These are phyloP conservation scores for Mastomys coucha DNA, from an alignment of 2,113 vertebrate genomes.

Conservation along the genomic window DNA sequence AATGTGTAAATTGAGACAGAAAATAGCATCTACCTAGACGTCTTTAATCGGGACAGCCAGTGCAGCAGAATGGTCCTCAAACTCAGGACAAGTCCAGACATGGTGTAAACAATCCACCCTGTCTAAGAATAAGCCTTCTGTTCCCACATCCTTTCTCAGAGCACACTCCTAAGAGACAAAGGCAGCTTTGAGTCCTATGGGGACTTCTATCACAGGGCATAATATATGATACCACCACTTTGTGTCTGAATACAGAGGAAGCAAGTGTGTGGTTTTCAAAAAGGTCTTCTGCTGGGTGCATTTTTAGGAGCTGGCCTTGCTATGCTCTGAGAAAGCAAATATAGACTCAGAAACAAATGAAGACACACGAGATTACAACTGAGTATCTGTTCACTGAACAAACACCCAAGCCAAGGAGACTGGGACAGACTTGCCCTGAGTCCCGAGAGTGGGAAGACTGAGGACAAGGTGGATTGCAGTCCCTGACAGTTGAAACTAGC, in stretches of 20 bases:
- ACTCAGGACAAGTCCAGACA: constrained; percentile 63
- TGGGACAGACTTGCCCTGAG: background rate
- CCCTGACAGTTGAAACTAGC: background rate
- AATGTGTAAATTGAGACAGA: background rate
- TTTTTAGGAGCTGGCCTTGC: constrained; percentile 58
- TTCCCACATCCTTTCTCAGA: constrained; percentile 42
- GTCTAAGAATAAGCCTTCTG: constrained; percentile 25
- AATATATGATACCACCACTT: constrained; percentile 11
- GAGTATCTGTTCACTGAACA: constrained; percentile 40
- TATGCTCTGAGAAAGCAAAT: background rate
- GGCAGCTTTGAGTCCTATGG: constrained; percentile 48
- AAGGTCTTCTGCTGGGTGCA: constrained; percentile 19
- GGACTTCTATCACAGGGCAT: constrained; percentile 24
- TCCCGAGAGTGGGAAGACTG: background rate
- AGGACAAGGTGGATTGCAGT: background rate
- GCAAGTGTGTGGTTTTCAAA: constrained; percentile 17
- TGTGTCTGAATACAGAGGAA: constrained; percentile 63
- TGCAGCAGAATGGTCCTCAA: background rate
- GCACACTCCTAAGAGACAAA: constrained; percentile 46
- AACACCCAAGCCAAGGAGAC: constrained; percentile 37
- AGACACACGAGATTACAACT: constrained; percentile 39
- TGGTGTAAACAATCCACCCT: constrained; percentile 53
- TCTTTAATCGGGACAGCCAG: constrained; percentile 7
- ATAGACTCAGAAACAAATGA: background rate
- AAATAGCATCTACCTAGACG: background rate